Evolutionary conservation across 2,113 vertebrate species (phyloP).

Genomic region (Urocitellus parryii): DNA sequence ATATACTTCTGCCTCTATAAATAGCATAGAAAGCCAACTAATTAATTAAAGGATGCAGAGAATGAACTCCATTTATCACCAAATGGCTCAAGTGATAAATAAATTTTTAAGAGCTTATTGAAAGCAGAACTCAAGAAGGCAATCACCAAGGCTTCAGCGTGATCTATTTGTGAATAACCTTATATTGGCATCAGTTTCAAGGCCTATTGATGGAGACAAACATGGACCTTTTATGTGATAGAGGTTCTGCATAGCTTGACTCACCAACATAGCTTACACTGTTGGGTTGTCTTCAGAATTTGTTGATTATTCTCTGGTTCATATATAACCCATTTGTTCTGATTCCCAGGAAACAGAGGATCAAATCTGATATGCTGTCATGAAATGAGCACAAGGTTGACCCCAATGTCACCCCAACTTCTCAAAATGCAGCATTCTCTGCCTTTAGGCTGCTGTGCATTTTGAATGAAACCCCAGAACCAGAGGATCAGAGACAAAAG

Average conservation of each 20-base stretch:
- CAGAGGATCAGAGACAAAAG: neutral
- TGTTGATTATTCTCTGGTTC: neutral
- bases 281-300: neutral
- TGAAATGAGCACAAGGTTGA: neutral
- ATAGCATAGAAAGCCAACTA: slow-evolving; percentile 77
- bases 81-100: slow-evolving; percentile 80
- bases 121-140: slow-evolving; percentile 73
- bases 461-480: neutral
- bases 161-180: neutral
- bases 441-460: neutral
- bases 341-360: neutral
- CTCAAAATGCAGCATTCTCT: slow-evolving; percentile 9
- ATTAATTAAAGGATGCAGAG: slow-evolving; percentile 81
- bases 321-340: neutral
- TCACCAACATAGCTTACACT: neutral
- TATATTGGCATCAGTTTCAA: neutral
- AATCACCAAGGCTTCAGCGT: neutral
- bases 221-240: neutral
- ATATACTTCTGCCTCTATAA: slow-evolving; percentile 67
- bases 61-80: slow-evolving; percentile 83
- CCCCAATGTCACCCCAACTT: neutral
- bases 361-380: neutral
- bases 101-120: slow-evolving; percentile 80
- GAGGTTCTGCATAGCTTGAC: neutral
- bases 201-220: neutral